Conservation (phyloP, 1,140 invertebrate genomes). For the Pogonognathellus flavescens region DNA sequence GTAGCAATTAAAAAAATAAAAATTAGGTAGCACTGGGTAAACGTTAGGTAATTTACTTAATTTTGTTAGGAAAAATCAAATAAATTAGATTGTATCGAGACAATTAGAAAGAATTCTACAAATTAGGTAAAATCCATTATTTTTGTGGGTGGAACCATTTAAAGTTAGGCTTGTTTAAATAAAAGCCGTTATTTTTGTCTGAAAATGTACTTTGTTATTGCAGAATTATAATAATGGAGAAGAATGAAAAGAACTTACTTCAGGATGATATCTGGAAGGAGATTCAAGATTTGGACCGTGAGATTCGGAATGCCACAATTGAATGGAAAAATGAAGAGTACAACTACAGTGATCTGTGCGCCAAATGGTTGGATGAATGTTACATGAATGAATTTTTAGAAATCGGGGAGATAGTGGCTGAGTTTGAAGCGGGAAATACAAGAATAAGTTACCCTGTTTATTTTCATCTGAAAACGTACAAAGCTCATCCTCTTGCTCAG, state of each 20-base stretch:
- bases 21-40: no score
- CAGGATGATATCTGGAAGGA: background rate
- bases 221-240: background rate
- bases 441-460: constrained; percentile 87
- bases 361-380: constrained; percentile 83
- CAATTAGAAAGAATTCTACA: no score
- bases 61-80: no score
- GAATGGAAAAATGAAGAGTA: constrained; percentile 76
- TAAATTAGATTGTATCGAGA: no score
- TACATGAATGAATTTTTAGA: constrained; percentile 87
- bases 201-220: no score
- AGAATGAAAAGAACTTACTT: background rate
- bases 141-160: no score
- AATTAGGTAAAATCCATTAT: no score
- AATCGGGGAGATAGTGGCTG: constrained; percentile 82
- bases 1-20: no score
- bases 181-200: no score
- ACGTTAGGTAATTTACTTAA: no score
- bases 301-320: constrained; percentile 82
- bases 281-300: constrained; percentile 70
- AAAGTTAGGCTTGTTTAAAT: no score
- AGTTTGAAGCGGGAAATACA: constrained; percentile 79
- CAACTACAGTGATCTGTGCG: constrained; percentile 85
- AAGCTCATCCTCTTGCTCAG: constrained; percentile 85
- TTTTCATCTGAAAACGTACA: constrained; percentile 87